A percentile compares a stretch with the other conserved stretches of the same genome.
Evolutionary conservation across 2,113 vertebrate genomes (phyloP).

Genomic region (Anhinga rufa): DNA sequence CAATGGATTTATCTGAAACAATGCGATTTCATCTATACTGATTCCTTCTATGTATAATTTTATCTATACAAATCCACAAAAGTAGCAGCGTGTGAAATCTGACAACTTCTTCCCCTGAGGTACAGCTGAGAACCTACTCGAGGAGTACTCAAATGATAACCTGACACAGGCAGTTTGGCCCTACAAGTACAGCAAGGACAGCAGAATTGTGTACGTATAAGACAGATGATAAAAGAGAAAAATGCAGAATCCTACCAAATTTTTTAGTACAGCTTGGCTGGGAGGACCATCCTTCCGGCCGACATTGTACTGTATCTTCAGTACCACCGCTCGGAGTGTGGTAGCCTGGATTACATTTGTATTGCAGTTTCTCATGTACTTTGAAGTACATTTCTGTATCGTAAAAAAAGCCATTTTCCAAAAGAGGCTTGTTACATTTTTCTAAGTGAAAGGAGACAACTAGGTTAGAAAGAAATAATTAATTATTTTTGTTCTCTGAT

Average conservation of each 20-base stretch:
- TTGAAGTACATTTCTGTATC: constrained; percentile 51
- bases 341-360: constrained; percentile 63
- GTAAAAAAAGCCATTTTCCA: constrained; percentile 61
- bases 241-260: constrained; percentile 22
- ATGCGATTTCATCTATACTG: neutral
- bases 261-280: constrained; percentile 57
- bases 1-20: neutral
- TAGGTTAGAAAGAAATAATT: neutral
- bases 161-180: neutral
- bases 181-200: neutral
- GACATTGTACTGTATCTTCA: constrained; percentile 59
- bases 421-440: constrained; percentile 66
- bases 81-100: neutral
- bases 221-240: neutral
- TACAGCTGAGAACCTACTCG: neutral
- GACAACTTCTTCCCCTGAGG: neutral
- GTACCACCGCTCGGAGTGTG: neutral
- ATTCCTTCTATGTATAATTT: neutral
- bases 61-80: neutral
- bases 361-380: constrained; percentile 59
- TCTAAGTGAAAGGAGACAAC: constrained; percentile 26
- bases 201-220: neutral
- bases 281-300: constrained; percentile 63
- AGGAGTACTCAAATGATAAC: neutral
- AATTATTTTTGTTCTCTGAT: neutral